Evolutionary conservation across 2,888 invertebrate species (phyloP).

Genomic region (Sclerodermus sp.): DNA sequence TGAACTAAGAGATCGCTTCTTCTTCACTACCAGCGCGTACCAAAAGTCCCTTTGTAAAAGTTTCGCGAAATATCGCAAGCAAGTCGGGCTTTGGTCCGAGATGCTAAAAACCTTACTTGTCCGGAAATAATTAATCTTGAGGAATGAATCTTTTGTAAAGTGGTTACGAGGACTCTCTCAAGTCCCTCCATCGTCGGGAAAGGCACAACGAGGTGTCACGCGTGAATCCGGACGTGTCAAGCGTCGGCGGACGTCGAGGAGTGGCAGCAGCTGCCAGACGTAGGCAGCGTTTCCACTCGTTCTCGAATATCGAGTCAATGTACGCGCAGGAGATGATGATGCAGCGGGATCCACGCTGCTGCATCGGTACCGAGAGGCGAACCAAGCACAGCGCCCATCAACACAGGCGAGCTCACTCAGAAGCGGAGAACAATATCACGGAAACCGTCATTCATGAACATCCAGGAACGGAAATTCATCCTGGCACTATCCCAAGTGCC

Average conservation of each 20-base stretch:
- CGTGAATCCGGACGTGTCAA: conserved; percentile 30
- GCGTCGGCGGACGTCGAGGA: conserved; percentile 40
- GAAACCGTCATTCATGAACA: conserved; percentile 49
- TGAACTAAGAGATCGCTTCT: no score
- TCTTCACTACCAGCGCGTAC: no score
- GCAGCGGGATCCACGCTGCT: conserved; percentile 27
- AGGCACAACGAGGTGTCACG: conserved; percentile 26
- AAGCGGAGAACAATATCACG: conserved; percentile 47
- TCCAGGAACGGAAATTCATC: conserved; percentile 16
- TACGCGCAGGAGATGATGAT: conserved; percentile 41
- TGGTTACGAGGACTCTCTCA: conserved; percentile 81
- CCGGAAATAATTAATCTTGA: no score
- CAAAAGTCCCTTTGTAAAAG: no score
- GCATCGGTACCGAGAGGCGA: conserved; percentile 31
- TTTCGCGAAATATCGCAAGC: no score
- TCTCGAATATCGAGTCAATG: conserved; percentile 44
- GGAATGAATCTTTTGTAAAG: no score
- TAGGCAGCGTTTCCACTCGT: conserved; percentile 46
- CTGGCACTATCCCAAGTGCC: no score
- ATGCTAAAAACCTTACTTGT: no score
- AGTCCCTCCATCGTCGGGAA: conserved; percentile 63
- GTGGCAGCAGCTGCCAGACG: conserved; percentile 49
- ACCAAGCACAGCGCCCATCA: conserved; percentile 23
- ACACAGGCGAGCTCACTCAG: conserved; percentile 36
- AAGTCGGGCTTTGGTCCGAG: no score